Conservation (phyloP, 2,888 invertebrate genomes). For the Baccha elongata region DNA sequence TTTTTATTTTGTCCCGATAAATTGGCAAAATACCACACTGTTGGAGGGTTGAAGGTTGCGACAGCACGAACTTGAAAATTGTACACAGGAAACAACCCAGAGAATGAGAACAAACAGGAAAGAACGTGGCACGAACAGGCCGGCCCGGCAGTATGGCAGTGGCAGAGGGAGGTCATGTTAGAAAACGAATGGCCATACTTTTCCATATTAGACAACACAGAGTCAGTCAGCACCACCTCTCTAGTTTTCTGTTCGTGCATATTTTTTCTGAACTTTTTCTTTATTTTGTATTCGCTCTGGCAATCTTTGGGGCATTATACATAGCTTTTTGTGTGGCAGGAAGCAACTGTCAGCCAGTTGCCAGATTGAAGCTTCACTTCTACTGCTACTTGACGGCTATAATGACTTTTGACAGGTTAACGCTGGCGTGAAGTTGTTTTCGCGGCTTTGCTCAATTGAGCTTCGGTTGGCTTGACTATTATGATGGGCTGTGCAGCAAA, state of each 20-base stretch:
- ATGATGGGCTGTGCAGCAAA: background rate
- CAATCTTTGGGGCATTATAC: constrained; percentile 29
- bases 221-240: background rate
- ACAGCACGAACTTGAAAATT: constrained; percentile 72
- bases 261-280: constrained; percentile 18
- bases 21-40: too few species aligned
- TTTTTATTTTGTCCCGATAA: too few species aligned
- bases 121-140: constrained; percentile 61
- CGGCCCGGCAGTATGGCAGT: constrained; percentile 20
- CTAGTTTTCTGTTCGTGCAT: constrained; percentile 3
- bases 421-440: constrained; percentile 72
- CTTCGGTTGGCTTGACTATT: constrained; percentile 49
- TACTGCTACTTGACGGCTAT: constrained; percentile 65
- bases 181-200: background rate
- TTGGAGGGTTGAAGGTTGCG: constrained; percentile 71
- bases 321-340: constrained; percentile 57
- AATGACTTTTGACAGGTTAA: constrained; percentile 74
- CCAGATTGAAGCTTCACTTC: constrained; percentile 72
- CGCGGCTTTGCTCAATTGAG: constrained; percentile 73
- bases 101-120: constrained; percentile 57
- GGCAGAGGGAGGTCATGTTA: background rate
- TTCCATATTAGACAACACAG: constrained; percentile 3
- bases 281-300: constrained; percentile 25
- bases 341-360: constrained; percentile 71
- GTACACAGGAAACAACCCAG: constrained; percentile 56